Conservation (phyloP, 92 coral and sea anemone genomes). For the Nematostella vectensis region DNA sequence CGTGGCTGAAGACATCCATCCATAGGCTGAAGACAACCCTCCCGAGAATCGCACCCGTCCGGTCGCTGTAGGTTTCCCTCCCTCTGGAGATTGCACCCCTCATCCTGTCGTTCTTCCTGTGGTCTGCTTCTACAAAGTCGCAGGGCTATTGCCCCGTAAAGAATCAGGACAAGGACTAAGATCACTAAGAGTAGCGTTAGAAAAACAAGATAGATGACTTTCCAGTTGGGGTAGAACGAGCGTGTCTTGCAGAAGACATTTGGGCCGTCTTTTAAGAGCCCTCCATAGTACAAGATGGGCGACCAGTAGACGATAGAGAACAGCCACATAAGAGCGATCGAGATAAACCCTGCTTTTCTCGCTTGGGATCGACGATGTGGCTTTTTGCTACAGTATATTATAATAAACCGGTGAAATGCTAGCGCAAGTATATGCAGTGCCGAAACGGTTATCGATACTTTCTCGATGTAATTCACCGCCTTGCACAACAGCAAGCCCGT, state of each 20-base stretch:
- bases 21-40: too few relatives aligned
- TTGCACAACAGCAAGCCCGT: slow-evolving; percentile 37
- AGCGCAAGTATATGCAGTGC: slow-evolving; percentile 39
- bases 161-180: slow-evolving; percentile 44
- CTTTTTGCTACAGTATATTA: slow-evolving; percentile 20
- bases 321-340: slow-evolving; percentile 53
- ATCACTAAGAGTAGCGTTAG: slow-evolving; percentile 43
- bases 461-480: slow-evolving; percentile 43
- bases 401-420: slow-evolving; percentile 41
- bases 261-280: slow-evolving; percentile 9
- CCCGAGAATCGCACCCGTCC: too few relatives aligned
- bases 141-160: slow-evolving; percentile 49
- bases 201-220: slow-evolving; percentile 48
- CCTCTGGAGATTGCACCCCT: not conserved
- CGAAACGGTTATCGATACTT: slow-evolving; percentile 47
- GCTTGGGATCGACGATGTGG: slow-evolving; percentile 21
- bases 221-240: slow-evolving; percentile 35
- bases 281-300: slow-evolving; percentile 68
- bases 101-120: not conserved
- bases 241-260: slow-evolving; percentile 34
- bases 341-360: slow-evolving; percentile 7
- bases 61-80: not conserved
- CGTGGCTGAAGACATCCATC: too few relatives aligned
- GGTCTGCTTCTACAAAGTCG: slow-evolving; percentile 45
- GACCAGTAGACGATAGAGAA: slow-evolving; percentile 47